These are phyloP conservation scores for Characodon lateralis DNA, from an alignment of 2,797 vertebrate species.

Conservation along the genomic window DNA sequence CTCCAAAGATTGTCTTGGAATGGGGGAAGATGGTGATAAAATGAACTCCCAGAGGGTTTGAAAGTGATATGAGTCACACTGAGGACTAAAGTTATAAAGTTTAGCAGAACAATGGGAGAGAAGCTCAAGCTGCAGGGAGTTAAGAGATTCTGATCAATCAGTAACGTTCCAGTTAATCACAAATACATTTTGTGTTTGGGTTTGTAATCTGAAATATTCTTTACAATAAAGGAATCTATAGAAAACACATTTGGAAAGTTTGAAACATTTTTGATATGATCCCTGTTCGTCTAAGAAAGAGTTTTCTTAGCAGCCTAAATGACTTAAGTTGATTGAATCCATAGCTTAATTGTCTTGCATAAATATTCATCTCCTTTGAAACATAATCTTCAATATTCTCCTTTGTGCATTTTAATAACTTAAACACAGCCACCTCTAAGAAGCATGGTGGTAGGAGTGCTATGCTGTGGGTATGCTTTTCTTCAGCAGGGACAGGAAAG, in stretches of 20 bases:
- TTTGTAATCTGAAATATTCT: neutral
- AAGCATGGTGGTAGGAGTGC: neutral
- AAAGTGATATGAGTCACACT: conserved; percentile 60
- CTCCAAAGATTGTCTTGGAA: neutral
- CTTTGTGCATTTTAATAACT: neutral
- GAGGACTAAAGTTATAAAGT: conserved; percentile 19
- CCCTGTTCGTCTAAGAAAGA: neutral
- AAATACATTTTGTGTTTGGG: neutral
- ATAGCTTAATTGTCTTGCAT: neutral
- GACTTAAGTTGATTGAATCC: neutral
- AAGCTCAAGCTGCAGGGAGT: conserved; percentile 41
- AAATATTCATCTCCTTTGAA: too few species aligned
- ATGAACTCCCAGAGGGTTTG: conserved; percentile 25
- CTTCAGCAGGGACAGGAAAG: neutral
- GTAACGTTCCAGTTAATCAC: conserved; percentile 41
- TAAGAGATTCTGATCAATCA: conserved; percentile 31
- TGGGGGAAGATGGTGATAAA: conserved; percentile 33
- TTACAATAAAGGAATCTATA: neutral
- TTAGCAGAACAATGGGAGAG: conserved; percentile 19
- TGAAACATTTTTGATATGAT: neutral
- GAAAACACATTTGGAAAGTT: too few species aligned
- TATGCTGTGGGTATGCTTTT: neutral
- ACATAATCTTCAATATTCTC: neutral
- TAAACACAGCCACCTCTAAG: neutral
- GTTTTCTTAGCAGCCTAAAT: neutral